Base-by-base conservation (phyloP, 2,797 vertebrate species). In the Channallabes apus region DNA sequence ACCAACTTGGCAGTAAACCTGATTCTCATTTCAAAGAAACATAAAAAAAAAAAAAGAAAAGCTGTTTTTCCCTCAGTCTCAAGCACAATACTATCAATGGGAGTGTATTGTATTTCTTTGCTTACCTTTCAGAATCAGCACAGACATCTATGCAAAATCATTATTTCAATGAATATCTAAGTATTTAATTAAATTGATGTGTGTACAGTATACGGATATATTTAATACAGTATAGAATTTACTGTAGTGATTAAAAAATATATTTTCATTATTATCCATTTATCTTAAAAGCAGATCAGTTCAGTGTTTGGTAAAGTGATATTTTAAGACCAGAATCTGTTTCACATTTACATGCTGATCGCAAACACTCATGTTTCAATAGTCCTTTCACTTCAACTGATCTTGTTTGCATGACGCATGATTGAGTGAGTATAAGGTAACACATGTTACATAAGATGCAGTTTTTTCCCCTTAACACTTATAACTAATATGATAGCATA, bases 341-440 rank as follows among this genome's bases (percentile, higher is more conserved):
- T 75, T 56, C 51, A 56, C 75, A 54, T 77, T 61, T 78, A 78
- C 75, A 59, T 59, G 56, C 56, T 24, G 54, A 24, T 41, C 78
- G 46, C 59, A 65, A n/a, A 51, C 35, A 80, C 78, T 78, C 75
- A 61, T 35, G 75, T 78, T 78, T 78, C 75, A 78, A 22, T 24
- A 61, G 56, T 35, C 56, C 75, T 78, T 78, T 78, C 75, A 78
- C 56, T 78, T 24, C 56, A 15, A 78, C 29, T 5, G 11, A 20
- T 29, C 20, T 61, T 24, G 75, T 35, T 59, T 59, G 54, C 29
- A 35, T 59, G 56, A 78, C 18, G 29, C 18, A 14, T 59, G 29
- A 58, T 12, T 77, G 73, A 29, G 27, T 29, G 73, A 75, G 41
- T 75, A 27, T 76, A 76, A 76, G n/a, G 51, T 76, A 76, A 76